Conservation (phyloP, 2,888 invertebrate species). For the Chrysodeixis includens region DNA sequence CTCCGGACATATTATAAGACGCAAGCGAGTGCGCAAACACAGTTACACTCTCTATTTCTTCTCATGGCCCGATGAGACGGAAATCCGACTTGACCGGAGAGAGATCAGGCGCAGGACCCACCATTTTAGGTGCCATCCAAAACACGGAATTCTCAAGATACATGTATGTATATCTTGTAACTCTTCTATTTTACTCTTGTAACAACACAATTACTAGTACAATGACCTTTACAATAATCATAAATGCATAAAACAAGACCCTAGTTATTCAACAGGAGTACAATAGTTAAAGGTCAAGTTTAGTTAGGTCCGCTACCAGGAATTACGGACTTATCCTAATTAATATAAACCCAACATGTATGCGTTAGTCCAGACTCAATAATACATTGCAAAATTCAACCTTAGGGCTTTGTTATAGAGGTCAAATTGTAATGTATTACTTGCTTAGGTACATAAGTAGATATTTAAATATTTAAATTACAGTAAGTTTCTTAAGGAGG, state of each 20-base stretch:
- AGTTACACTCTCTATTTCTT: too few relatives aligned
- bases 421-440: neutral
- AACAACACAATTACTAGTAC: too few relatives aligned
- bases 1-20: too few relatives aligned
- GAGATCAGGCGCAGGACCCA: too few relatives aligned
- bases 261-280: slow-evolving; percentile 4
- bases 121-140: too few relatives aligned
- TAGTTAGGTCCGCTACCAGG: neutral
- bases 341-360: neutral
- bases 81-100: too few relatives aligned
- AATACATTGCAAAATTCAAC: neutral
- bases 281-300: neutral
- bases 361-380: neutral
- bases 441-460: neutral
- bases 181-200: too few relatives aligned
- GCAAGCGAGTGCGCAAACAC: too few relatives aligned
- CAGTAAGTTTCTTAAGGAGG: neutral
- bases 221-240: neutral
- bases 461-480: neutral
- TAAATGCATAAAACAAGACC: neutral
- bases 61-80: too few relatives aligned
- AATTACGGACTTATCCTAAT: slow-evolving; percentile 3
- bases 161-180: too few relatives aligned
- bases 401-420: neutral
- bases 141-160: too few relatives aligned